Percentiles rank a stretch among this genome's conserved stretches.
phyloP scores from a whole-genome alignment of 2,888 invertebrate species.

The Cheilosia variabilis region DNA sequence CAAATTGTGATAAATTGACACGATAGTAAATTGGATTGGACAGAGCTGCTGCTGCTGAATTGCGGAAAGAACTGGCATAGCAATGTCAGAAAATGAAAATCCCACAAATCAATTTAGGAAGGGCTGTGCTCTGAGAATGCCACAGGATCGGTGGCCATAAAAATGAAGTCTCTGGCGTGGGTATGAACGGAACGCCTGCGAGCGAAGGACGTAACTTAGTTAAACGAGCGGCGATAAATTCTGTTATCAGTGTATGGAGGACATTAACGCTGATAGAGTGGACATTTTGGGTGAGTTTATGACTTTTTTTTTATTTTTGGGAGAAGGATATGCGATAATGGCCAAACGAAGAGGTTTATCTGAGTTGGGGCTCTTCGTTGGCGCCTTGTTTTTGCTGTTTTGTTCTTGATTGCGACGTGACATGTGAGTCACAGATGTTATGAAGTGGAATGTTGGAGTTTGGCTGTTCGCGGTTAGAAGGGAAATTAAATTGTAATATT shows the following conservation, averaged over 20 bases:
- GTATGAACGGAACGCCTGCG: neutral
- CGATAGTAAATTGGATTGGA: conserved; percentile 82
- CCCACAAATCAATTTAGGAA: conserved; percentile 71
- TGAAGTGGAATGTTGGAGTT: no score
- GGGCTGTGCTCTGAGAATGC: conserved; percentile 28
- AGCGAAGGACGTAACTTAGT: conserved; percentile 22
- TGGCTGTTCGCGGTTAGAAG: no score
- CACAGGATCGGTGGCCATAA: conserved; percentile 52
- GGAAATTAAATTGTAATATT: no score
- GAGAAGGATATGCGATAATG: conserved; percentile 47
- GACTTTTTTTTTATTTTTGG: conserved; percentile 12
- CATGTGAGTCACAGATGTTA: conserved; percentile 27
- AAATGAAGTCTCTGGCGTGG: conserved; percentile 62
- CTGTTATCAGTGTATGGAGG: conserved; percentile 63
- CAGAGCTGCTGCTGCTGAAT: conserved; percentile 59
- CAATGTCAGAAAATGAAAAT: conserved; percentile 69
- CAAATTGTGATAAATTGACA: conserved; percentile 82
- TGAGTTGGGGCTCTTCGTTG: conserved; percentile 20
- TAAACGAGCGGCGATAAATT: conserved; percentile 63
- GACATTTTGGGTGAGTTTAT: conserved; percentile 67
- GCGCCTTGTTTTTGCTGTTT: conserved; percentile 29
- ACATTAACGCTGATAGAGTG: conserved; percentile 71
- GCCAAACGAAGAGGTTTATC: conserved; percentile 28
- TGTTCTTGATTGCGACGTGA: conserved; percentile 8
- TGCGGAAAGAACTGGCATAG: conserved; percentile 42